phyloP scores from a whole-genome alignment of 2,888 invertebrate genomes.

The Lasioglossum lativentre region DNA sequence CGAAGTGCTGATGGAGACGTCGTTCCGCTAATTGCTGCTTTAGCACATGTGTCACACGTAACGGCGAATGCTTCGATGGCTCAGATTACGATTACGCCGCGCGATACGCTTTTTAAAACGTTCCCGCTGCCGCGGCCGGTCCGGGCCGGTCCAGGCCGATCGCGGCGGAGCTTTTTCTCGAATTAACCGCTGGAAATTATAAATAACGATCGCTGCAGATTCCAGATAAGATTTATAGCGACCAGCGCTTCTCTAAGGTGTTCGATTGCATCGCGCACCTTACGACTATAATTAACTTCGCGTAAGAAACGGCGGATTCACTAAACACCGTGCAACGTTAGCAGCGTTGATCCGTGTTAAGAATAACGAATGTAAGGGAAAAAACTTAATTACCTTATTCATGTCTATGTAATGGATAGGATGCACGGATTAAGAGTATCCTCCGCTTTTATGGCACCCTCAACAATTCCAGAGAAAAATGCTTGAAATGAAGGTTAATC shows the following conservation, averaged over 20 bases:
- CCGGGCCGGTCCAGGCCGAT: background rate
- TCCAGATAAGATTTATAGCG: constrained; percentile 42
- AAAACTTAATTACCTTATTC: background rate
- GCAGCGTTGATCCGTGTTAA: background rate
- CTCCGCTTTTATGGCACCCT: background rate
- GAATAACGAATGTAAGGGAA: background rate
- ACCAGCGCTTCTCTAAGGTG: constrained; percentile 8
- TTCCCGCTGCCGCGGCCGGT: background rate
- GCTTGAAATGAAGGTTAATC: background rate
- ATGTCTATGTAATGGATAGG: background rate
- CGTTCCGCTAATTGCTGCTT: constrained; percentile 75
- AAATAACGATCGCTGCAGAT: constrained; percentile 34
- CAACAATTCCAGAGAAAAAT: background rate
- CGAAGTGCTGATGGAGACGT: constrained; percentile 77
- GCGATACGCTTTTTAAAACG: constrained; percentile 17
- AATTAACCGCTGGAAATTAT: constrained; percentile 14
- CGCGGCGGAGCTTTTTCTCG: background rate
- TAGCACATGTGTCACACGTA: constrained; percentile 59
- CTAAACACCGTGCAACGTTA: background rate
- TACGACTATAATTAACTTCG: constrained; percentile 34
- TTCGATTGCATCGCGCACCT: constrained; percentile 12
- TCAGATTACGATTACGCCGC: constrained; percentile 53
- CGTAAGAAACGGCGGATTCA: constrained; percentile 19
- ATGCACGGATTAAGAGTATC: background rate
- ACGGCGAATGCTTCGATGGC: constrained; percentile 37